Base-by-base conservation (phyloP, 2,888 invertebrate genomes). In the Heterodera filipjevi region DNA sequence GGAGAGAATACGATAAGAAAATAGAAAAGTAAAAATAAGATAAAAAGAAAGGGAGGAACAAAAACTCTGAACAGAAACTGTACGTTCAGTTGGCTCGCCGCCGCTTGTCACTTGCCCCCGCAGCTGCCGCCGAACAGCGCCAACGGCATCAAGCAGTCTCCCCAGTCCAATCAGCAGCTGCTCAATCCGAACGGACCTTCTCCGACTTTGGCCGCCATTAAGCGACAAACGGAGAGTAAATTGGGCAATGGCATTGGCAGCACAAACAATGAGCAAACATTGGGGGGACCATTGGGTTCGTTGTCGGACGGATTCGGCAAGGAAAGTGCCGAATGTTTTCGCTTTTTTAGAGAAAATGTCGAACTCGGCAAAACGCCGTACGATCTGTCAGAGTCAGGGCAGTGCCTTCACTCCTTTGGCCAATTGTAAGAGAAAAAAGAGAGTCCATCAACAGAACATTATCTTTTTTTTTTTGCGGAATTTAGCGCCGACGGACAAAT, bases 301-400 rank as follows among this genome's bases (percentile, higher is more conserved):
- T 53, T 27, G 10, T 8, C 27, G 59, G 19, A 10, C 10, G n/a
- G n/a, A 27, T 59, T n/a, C 27, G 27, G 10, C n/a, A 59, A n/a
- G 39, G 39, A 14, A 64, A 6, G 64, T 8, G 64, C 64, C 1
- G 16, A 27, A 22, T 27, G 64, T 27, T 27, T 22, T 33, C 19
- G n/a, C n/a, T 22, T 27, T 12, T 35, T 32, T 35, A 35, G 68
- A 68, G 16, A 68, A 68, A 35, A 16, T 19, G 12, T 16, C 68
- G 14, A 33, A 32, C 14, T 22, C 75, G 30, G 19, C 35, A 8
- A 75, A 75, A 35, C 39, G 75, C 8, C 75, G 75, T 64, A 64
- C 75, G 19, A 64, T 66, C 5, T 66, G 44, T 46, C 75, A 64
- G 22, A 75, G 64, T 22, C 75, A 75, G 30, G 33, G 53, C 59